Evolutionary conservation across 2,797 vertebrate genomes (phyloP).

Genomic region (Notamacropus eugenii): DNA sequence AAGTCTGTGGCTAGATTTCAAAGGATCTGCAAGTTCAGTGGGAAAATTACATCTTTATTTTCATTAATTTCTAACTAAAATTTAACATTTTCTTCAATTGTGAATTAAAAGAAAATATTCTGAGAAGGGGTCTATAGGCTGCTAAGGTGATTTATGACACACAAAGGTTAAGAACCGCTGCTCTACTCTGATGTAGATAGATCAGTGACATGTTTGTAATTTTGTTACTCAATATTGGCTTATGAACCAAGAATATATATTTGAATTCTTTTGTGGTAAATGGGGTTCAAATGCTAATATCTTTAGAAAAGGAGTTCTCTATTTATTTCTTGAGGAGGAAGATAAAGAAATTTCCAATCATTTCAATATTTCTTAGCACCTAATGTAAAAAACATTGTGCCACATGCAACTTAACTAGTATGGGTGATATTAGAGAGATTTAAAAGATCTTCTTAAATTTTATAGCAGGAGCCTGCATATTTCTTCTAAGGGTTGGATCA

Average conservation of each 20-base stretch:
- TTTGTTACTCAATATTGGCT: neutral
- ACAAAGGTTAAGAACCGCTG: neutral
- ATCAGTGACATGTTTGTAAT: neutral
- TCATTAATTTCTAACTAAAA: neutral
- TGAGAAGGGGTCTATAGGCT: neutral
- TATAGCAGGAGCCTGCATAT: neutral
- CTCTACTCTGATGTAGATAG: neutral
- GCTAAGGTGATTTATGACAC: neutral
- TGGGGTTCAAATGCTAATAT: neutral
- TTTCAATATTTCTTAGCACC: neutral
- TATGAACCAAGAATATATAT: neutral
- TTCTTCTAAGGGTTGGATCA: neutral
- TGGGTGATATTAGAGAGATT: conserved; percentile 7
- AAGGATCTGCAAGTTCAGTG: neutral
- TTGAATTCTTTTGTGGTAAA: neutral
- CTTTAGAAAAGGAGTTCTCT: conserved; percentile 23
- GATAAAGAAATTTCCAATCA: neutral
- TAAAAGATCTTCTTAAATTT: conserved; percentile 29
- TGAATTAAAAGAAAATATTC: neutral
- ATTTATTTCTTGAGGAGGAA: conserved; percentile 23
- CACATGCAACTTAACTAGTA: conserved; percentile 31
- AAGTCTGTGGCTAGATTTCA: neutral
- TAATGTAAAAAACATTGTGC: conserved; percentile 45
- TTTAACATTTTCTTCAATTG: neutral
- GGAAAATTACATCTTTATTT: neutral